A percentile compares a stretch with the other conserved stretches of the same genome.
Conservation (phyloP, 1,140 invertebrate species). For the Gonioctena quinquepunctata region DNA sequence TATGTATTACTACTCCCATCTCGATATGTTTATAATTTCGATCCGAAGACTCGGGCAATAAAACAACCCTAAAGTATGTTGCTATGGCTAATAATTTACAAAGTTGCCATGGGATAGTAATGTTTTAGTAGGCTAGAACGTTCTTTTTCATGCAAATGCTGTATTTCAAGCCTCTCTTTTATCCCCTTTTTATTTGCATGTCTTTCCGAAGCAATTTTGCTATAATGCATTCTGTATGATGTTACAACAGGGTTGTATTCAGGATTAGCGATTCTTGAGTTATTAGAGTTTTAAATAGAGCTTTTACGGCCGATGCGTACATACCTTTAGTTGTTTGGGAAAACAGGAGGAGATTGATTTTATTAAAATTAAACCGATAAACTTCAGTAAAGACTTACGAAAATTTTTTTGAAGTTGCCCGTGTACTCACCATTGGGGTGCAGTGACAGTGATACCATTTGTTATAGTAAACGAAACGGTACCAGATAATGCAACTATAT, state of each 20-base stretch:
- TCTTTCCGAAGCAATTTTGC: constrained; percentile 23
- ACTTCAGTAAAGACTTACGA: too few species aligned
- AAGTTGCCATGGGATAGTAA: not conserved
- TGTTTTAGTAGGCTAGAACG: not conserved
- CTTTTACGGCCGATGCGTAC: too few species aligned
- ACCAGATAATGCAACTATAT: too few species aligned
- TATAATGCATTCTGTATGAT: constrained; percentile 17
- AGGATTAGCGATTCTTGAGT: too few species aligned
- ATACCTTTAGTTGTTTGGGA: too few species aligned
- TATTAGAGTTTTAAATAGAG: too few species aligned
- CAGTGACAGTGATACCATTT: too few species aligned
- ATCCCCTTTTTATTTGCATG: constrained; percentile 28
- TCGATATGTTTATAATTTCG: constrained; percentile 1
- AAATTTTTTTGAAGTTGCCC: too few species aligned
- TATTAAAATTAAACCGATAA: too few species aligned
- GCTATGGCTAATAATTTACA: constrained; percentile 2
- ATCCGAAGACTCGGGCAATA: not conserved
- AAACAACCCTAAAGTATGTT: not conserved
- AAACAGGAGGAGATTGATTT: too few species aligned
- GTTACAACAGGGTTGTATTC: not conserved
- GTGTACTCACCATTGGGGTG: too few species aligned
- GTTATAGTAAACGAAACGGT: too few species aligned
- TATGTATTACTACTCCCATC: not conserved
- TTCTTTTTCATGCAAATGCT: constrained; percentile 25
- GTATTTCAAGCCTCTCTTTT: constrained; percentile 21